Percentiles rank a stretch among this genome's conserved stretches.
phyloP scores from a whole-genome alignment of 2,113 vertebrate species.

The Rattus rattus region DNA sequence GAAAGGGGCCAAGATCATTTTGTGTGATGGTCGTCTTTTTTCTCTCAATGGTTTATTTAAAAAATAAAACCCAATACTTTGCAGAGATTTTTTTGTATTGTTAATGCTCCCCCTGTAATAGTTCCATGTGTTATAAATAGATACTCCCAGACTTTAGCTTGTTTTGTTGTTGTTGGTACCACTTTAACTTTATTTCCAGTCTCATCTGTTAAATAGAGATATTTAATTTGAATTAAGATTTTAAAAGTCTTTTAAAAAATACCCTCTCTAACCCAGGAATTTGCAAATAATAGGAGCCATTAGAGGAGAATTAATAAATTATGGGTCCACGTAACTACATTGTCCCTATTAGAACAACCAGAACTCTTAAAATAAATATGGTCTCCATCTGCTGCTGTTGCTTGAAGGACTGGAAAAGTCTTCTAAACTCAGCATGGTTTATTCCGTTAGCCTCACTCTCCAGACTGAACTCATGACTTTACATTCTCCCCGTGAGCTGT shows the following conservation, averaged over 20 bases:
- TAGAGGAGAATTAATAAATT: background rate
- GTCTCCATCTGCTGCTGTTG: no score
- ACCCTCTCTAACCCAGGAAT: background rate
- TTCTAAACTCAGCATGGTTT: background rate
- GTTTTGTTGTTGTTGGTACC: background rate
- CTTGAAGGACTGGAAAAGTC: background rate
- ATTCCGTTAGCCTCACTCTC: background rate
- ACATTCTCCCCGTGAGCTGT: no score
- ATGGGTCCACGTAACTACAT: background rate
- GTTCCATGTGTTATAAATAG: background rate
- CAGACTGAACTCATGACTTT: no score
- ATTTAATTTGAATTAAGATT: constrained; percentile 13
- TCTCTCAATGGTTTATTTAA: background rate
- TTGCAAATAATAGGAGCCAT: background rate
- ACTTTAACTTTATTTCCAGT: background rate
- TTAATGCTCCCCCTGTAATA: background rate
- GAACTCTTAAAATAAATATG: background rate
- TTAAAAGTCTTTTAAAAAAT: background rate
- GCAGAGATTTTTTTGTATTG: background rate
- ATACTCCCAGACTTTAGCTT: background rate
- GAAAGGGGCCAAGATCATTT: background rate
- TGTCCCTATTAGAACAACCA: background rate
- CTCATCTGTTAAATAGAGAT: background rate
- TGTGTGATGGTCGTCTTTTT: background rate
- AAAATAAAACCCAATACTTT: background rate